A percentile compares a stretch with the other conserved stretches of the same genome.
phyloP scores from a whole-genome alignment of 2,113 vertebrate species.

The Dipodomys stephensi region DNA sequence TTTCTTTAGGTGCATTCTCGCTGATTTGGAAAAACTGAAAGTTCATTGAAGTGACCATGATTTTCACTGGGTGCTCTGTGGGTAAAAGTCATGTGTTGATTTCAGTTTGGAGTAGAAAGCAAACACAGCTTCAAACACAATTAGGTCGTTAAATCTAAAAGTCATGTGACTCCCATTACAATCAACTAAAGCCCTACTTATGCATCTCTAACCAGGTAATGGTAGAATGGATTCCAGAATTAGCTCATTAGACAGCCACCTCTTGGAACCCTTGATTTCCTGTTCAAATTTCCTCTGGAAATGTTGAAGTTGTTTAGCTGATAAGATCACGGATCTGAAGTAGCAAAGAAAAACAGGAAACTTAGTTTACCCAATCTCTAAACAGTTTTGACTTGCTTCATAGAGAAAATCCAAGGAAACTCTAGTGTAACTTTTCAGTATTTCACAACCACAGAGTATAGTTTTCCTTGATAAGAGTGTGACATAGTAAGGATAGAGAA shows the following conservation, averaged over 20 bases:
- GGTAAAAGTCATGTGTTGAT: constrained; percentile 50
- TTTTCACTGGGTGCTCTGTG: not conserved
- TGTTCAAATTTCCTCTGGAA: constrained; percentile 2
- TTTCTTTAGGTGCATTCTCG: constrained; percentile 42
- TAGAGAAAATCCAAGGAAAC: constrained; percentile 21
- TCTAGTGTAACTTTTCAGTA: not conserved
- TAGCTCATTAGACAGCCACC: constrained; percentile 39
- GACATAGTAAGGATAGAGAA: constrained; percentile 46
- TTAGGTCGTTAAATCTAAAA: constrained; percentile 23
- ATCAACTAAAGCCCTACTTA: constrained; percentile 24
- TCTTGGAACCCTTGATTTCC: constrained; percentile 23
- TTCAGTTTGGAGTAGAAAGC: constrained; percentile 48
- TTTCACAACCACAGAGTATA: not conserved
- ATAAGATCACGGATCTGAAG: constrained; percentile 13
- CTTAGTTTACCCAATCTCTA: constrained; percentile 6
- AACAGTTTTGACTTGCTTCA: constrained; percentile 43
- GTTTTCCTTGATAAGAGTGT: constrained; percentile 25
- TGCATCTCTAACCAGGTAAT: constrained; percentile 30
- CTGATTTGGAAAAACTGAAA: constrained; percentile 59
- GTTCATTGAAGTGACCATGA: constrained; percentile 41
- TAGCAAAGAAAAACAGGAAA: constrained; percentile 44
- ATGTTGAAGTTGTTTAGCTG: constrained; percentile 33
- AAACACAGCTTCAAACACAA: constrained; percentile 58
- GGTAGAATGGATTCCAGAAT: constrained; percentile 47
- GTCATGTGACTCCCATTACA: constrained; percentile 54